A percentile compares a stretch with the other conserved stretches of the same genome.
phyloP scores from a whole-genome alignment of 2,113 vertebrate genomes.

The Asarcornis scutulata region DNA sequence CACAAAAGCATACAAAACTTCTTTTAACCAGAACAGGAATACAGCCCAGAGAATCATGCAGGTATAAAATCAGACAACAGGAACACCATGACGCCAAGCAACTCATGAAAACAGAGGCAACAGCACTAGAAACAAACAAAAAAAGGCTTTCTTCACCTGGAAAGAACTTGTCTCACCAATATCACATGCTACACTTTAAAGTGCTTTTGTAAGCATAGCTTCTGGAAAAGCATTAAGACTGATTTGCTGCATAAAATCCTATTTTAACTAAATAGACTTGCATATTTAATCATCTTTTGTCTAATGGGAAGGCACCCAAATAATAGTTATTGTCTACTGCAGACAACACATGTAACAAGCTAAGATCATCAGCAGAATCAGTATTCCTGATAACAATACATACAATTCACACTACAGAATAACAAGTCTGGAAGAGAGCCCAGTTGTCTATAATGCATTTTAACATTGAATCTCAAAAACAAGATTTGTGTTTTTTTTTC shows the following conservation, averaged over 20 bases:
- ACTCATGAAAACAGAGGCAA: neutral
- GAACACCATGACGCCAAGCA: neutral
- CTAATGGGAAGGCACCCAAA: neutral
- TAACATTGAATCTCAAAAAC: neutral
- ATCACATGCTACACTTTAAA: neutral
- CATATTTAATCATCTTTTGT: neutral
- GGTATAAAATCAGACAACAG: neutral
- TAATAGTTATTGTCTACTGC: neutral
- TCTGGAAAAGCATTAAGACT: neutral
- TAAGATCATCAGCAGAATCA: neutral
- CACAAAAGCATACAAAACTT: neutral
- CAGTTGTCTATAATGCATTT: neutral
- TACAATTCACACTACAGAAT: neutral
- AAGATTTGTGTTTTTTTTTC: neutral
- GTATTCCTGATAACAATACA: neutral
- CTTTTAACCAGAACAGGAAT: neutral
- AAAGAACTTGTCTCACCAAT: neutral
- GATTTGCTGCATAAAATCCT: neutral
- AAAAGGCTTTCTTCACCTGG: neutral
- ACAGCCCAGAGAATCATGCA: neutral
- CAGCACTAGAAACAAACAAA: neutral
- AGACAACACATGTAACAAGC: neutral
- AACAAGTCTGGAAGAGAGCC: neutral
- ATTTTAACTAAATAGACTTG: neutral
- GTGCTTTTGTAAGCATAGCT: neutral